These are phyloP conservation scores for Hydrozoanthus tunicans DNA, from an alignment of 64 coral and sea anemone species.

Conservation along the genomic window DNA sequence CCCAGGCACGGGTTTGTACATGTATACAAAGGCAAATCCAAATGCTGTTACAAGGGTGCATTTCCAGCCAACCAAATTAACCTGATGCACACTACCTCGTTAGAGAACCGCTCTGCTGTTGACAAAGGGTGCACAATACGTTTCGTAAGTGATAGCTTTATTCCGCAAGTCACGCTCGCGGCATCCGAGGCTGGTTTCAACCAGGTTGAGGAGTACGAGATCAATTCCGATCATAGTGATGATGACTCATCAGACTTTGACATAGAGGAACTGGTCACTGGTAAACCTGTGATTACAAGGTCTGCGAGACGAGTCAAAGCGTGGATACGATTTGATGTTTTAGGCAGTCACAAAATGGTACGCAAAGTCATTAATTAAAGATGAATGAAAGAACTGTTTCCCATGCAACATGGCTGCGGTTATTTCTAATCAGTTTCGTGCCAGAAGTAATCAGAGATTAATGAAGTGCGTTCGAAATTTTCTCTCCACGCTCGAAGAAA, in stretches of 20 bases:
- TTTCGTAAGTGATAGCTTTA: constrained; percentile 37
- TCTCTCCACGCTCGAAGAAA: too few species aligned
- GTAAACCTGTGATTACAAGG: constrained; percentile 66
- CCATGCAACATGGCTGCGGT: constrained; percentile 16
- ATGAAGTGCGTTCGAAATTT: too few species aligned
- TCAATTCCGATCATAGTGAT: constrained; percentile 53
- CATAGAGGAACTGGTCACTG: constrained; percentile 38
- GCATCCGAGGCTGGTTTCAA: constrained; percentile 39
- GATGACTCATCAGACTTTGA: constrained; percentile 28
- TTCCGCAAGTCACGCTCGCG: constrained; percentile 37
- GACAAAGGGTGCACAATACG: constrained; percentile 7
- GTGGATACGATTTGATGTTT: constrained; percentile 65
- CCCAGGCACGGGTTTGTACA: neutral
- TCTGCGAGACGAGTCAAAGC: constrained; percentile 72
- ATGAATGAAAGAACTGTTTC: constrained; percentile 57
- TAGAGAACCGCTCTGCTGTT: constrained; percentile 19
- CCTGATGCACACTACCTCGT: constrained; percentile 13
- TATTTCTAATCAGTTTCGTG: neutral
- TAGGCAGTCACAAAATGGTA: constrained; percentile 53
- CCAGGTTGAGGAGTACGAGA: constrained; percentile 62
- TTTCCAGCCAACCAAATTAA: constrained; percentile 63
- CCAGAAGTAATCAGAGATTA: too few species aligned
- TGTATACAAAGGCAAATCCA: constrained; percentile 49
- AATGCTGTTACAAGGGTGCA: constrained; percentile 34
- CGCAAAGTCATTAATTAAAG: constrained; percentile 59